Conservation (phyloP, 2,888 invertebrate species). For the Camponotus fellah region DNA sequence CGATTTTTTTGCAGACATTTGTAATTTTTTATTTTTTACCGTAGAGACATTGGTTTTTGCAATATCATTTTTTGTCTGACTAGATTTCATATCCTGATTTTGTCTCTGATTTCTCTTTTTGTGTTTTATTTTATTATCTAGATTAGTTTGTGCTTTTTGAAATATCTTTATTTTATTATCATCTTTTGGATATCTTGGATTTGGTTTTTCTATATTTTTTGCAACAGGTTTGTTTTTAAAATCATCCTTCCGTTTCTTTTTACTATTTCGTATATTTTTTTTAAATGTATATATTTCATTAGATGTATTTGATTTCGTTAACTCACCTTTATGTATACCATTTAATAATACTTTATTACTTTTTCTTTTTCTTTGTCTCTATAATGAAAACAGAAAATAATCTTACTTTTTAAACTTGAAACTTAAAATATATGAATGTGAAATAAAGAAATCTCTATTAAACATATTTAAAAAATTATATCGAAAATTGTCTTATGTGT, state of each 20-base stretch:
- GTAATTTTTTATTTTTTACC: slow-evolving; percentile 58
- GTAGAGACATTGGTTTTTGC: neutral
- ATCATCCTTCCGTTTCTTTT: neutral
- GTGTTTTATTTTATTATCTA: slow-evolving; percentile 2
- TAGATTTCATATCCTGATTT: neutral
- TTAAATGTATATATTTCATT: slow-evolving; percentile 71
- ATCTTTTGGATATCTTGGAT: neutral
- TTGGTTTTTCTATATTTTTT: neutral
- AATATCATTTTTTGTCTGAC: slow-evolving; percentile 29
- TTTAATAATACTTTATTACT: slow-evolving; percentile 8
- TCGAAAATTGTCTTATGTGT: neutral
- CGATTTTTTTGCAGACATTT: slow-evolving; percentile 54
- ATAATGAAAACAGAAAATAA: neutral
- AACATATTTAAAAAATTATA: slow-evolving; percentile 6
- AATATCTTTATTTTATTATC: neutral
- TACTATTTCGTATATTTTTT: slow-evolving; percentile 51
- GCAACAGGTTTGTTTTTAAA: neutral
- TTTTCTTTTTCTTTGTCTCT: slow-evolving; percentile 42
- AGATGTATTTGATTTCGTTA: slow-evolving; percentile 27
- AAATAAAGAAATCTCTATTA: neutral
- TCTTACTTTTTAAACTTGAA: neutral
- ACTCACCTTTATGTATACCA: slow-evolving; percentile 26
- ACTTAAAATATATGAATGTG: neutral
- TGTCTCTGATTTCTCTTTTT: slow-evolving; percentile 3
- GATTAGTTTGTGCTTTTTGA: neutral